phyloP scores from a whole-genome alignment of 2,797 vertebrate species.

The Eulemur coronatus region DNA sequence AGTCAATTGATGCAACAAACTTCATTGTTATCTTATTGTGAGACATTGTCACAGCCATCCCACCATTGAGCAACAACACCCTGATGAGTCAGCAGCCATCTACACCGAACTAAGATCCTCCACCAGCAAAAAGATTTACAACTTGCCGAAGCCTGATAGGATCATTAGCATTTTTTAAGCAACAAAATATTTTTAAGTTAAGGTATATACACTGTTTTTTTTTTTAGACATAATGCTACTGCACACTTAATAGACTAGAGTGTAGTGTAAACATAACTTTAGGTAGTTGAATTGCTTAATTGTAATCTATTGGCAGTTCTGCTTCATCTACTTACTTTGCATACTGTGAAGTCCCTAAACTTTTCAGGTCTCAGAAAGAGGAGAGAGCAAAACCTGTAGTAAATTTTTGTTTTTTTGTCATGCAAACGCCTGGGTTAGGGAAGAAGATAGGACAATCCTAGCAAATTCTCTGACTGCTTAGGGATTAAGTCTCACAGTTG shows the following conservation, averaged over 20 bases:
- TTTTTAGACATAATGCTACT: background rate
- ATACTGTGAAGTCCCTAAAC: background rate
- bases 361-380: background rate
- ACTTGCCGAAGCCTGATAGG: background rate
- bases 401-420: background rate
- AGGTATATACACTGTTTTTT: background rate
- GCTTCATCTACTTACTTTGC: background rate
- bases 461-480: background rate
- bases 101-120: background rate
- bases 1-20: background rate
- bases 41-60: background rate
- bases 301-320: background rate
- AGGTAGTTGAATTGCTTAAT: background rate
- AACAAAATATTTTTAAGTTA: background rate
- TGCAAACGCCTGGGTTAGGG: background rate
- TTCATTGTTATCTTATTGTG: background rate
- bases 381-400: background rate
- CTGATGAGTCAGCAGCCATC: background rate
- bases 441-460: background rate
- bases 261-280: background rate
- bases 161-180: background rate
- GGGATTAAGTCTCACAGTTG: background rate
- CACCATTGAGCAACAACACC: background rate
- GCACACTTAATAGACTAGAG: background rate
- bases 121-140: background rate